Percentiles rank a stretch among this genome's conserved stretches.
Conservation (phyloP, 2,113 vertebrate genomes). For the Grammomys surdaster region DNA sequence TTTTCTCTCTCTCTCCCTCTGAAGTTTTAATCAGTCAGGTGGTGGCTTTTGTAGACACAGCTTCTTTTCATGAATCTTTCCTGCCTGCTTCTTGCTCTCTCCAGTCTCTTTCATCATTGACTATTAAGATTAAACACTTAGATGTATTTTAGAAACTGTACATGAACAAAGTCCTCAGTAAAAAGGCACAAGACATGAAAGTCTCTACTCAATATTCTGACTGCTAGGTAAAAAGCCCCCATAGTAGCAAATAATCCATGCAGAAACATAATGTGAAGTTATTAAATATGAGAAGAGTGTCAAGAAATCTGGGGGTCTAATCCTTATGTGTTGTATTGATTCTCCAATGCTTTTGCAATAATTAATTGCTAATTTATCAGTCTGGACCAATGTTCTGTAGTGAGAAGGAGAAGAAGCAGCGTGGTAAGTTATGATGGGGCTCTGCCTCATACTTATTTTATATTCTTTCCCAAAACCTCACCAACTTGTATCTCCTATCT, state of each 20-base stretch:
- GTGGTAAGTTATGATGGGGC: neutral
- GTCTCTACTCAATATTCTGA: neutral
- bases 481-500: neutral
- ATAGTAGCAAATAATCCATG: neutral
- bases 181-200: neutral
- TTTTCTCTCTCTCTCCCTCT: neutral
- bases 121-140: neutral
- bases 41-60: too few relatives aligned
- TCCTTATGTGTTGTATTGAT: neutral
- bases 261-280: neutral
- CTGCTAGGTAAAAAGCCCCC: neutral
- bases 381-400: neutral
- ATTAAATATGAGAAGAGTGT: neutral
- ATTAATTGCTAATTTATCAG: neutral
- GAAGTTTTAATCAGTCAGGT: neutral
- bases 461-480: neutral
- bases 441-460: neutral
- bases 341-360: constrained; percentile 3
- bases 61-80: neutral
- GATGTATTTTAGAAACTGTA: neutral
- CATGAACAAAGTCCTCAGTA: neutral
- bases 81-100: neutral
- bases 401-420: neutral
- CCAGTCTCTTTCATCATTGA: neutral
- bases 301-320: neutral